A percentile compares a stretch with the other conserved stretches of the same genome.
Evolutionary conservation across 2,797 vertebrate species (phyloP).

Genomic region (Loris lydekkerianus): DNA sequence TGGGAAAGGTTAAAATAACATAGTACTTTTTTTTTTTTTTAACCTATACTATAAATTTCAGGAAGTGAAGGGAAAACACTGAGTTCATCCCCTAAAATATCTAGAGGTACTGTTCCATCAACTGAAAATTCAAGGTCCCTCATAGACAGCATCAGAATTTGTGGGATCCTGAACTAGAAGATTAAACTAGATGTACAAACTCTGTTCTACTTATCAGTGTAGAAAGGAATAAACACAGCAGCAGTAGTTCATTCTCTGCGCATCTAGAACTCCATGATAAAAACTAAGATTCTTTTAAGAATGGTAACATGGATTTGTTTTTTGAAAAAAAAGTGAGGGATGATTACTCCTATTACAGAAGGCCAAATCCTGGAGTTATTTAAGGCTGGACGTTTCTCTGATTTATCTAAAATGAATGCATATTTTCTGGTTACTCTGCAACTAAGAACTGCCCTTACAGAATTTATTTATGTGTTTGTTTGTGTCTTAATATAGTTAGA

Average conservation of each 20-base stretch:
- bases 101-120: not conserved
- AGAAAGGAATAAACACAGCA: not conserved
- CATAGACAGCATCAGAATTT: not conserved
- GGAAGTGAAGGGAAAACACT: not conserved
- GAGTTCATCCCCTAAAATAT: not conserved
- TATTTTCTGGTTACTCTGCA: not conserved
- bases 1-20: not conserved
- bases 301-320: not conserved
- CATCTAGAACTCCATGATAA: not conserved
- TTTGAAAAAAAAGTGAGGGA: not conserved
- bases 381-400: not conserved
- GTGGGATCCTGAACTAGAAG: not conserved
- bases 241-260: not conserved
- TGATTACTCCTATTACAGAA: not conserved
- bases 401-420: not conserved
- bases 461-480: not conserved
- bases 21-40: too few relatives aligned
- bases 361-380: not conserved
- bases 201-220: not conserved
- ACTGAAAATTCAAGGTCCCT: not conserved
- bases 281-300: not conserved
- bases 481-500: not conserved
- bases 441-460: not conserved
- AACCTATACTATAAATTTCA: not conserved
- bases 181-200: not conserved